A percentile compares a stretch with the other conserved stretches of the same genome.
Evolutionary conservation across 2,113 vertebrate genomes (phyloP).

Genomic region (Mus pahari): DNA sequence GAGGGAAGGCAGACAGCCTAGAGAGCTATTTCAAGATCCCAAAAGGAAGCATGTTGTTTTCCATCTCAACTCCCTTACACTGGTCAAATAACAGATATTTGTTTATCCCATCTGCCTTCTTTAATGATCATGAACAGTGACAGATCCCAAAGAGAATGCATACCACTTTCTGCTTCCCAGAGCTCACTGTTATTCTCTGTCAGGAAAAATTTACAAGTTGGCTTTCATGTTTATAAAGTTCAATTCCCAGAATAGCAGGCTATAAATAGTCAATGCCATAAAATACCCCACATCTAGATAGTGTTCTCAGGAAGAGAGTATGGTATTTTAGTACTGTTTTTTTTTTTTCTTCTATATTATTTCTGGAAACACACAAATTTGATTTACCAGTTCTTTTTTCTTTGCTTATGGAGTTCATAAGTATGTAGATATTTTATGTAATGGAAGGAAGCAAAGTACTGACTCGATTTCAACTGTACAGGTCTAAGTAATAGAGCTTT

Average conservation of each 20-base stretch:
- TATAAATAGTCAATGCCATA: constrained; percentile 72
- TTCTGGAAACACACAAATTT: constrained; percentile 41
- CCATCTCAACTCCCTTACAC: constrained; percentile 74
- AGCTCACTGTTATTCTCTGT: constrained; percentile 73
- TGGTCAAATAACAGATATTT: constrained; percentile 79
- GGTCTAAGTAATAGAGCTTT: background rate
- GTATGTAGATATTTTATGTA: background rate
- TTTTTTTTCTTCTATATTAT: background rate
- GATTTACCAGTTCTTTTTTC: background rate
- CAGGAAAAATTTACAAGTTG: constrained; percentile 67
- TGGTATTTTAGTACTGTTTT: constrained; percentile 36
- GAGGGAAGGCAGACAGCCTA: constrained; percentile 66
- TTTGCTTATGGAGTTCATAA: background rate
- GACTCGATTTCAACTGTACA: background rate
- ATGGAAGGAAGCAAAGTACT: background rate
- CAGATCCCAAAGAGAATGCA: constrained; percentile 83
- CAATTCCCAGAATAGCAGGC: constrained; percentile 60
- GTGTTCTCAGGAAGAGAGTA: constrained; percentile 34
- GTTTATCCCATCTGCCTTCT: constrained; percentile 83
- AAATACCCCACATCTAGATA: constrained; percentile 36
- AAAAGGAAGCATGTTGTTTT: constrained; percentile 70
- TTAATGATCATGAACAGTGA: constrained; percentile 85
- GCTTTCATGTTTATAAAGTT: constrained; percentile 68
- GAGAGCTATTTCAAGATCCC: constrained; percentile 64
- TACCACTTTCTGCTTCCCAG: constrained; percentile 39